phyloP scores from a whole-genome alignment of 2,797 vertebrate species.

The Pangasius sanitwongsei region DNA sequence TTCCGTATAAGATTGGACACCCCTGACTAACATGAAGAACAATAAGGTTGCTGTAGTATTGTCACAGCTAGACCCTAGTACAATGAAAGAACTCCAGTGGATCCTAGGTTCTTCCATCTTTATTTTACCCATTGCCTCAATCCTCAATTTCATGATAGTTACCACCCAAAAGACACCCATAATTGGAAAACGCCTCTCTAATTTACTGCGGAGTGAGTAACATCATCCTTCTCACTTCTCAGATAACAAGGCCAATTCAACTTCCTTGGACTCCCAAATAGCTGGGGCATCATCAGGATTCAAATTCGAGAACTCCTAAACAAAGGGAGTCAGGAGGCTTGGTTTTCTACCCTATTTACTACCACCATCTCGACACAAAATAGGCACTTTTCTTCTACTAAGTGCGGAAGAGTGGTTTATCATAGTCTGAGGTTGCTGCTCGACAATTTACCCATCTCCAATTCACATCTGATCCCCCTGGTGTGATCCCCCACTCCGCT shows the following conservation, averaged over 20 bases:
- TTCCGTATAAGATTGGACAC: no score
- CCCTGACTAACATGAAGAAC: not conserved
- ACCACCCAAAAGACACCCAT: not conserved
- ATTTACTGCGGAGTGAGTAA: not conserved
- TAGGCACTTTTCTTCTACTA: not conserved
- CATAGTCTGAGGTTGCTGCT: not conserved
- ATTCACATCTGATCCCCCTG: not conserved
- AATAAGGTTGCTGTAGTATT: not conserved
- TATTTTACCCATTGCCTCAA: not conserved
- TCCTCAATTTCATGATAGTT: not conserved
- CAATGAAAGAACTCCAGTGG: not conserved
- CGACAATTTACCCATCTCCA: not conserved
- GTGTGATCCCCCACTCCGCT: not conserved
- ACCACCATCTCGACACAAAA: not conserved
- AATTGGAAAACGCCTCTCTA: not conserved
- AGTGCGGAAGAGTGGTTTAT: not conserved
- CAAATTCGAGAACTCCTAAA: not conserved
- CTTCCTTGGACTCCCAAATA: not conserved
- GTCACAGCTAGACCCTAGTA: not conserved
- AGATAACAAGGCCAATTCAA: not conserved
- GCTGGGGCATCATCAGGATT: not conserved
- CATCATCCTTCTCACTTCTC: not conserved
- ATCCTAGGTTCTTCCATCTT: not conserved
- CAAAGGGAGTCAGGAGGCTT: not conserved
- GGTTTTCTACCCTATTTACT: not conserved